These are phyloP conservation scores for Tenthredo distinguenda DNA, from an alignment of 2,888 invertebrate species.

Conservation along the genomic window DNA sequence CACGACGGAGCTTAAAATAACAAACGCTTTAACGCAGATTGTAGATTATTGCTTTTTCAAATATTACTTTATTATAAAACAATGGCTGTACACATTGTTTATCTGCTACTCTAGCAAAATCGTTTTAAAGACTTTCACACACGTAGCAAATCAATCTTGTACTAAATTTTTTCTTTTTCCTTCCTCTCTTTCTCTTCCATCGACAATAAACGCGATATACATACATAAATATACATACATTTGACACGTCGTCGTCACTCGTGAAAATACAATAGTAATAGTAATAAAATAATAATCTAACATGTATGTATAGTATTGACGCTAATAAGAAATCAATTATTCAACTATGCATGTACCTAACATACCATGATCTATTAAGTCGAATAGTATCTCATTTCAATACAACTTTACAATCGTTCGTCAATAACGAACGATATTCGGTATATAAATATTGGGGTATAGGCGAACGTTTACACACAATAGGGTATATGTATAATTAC, in stretches of 20 bases:
- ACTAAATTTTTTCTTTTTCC: background rate
- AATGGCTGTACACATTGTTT: slow-evolving; percentile 35
- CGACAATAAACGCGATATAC: background rate
- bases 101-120: background rate
- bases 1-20: background rate
- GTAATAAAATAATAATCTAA: background rate
- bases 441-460: background rate
- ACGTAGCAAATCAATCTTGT: background rate
- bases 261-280: background rate
- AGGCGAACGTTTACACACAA: background rate
- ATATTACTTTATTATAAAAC: slow-evolving; percentile 34
- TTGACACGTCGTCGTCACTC: background rate
- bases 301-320: too few species aligned
- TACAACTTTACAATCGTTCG: background rate
- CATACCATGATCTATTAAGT: background rate
- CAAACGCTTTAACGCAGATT: too few species aligned
- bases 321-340: background rate
- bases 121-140: background rate
- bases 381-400: background rate
- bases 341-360: background rate
- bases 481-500: background rate
- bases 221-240: background rate
- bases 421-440: background rate
- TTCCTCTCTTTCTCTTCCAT: background rate
- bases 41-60: background rate